Evolutionary conservation across 2,113 vertebrate species (phyloP).

Genomic region (Ctenomys sociabilis): DNA sequence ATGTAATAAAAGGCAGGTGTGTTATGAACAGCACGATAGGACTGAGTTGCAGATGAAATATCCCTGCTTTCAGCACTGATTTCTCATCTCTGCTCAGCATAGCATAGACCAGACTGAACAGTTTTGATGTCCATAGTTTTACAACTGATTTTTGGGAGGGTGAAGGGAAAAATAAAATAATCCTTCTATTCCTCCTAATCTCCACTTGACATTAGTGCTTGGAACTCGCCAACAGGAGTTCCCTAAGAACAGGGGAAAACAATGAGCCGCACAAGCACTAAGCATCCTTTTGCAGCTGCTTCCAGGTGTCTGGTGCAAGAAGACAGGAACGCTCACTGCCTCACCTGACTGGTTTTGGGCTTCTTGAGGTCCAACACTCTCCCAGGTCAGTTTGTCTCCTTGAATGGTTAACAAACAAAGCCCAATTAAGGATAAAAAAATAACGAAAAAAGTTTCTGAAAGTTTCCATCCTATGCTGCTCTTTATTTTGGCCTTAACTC

Average conservation of each 20-base stretch:
- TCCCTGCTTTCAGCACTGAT: background rate
- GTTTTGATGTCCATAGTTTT: background rate
- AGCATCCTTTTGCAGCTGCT: background rate
- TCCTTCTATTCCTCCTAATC: background rate
- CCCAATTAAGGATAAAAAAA: background rate
- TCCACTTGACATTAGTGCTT: background rate
- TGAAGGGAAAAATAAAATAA: background rate
- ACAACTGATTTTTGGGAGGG: background rate
- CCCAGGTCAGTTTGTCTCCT: background rate
- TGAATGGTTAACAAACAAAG: background rate
- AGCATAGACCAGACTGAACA: background rate
- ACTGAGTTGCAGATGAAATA: background rate
- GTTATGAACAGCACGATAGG: background rate
- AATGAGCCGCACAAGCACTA: background rate
- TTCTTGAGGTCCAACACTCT: background rate
- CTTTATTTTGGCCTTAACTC: background rate
- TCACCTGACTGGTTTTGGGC: background rate
- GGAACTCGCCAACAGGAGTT: background rate
- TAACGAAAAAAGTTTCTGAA: background rate
- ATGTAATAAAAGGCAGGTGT: conserved; percentile 41
- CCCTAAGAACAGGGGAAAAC: background rate
- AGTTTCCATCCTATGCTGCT: background rate
- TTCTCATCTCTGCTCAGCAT: background rate
- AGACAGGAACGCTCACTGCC: background rate
- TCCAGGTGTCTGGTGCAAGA: background rate